These are phyloP conservation scores for Caenorhabditis wallacei DNA, from an alignment of 2,888 invertebrate genomes.

Conservation along the genomic window DNA sequence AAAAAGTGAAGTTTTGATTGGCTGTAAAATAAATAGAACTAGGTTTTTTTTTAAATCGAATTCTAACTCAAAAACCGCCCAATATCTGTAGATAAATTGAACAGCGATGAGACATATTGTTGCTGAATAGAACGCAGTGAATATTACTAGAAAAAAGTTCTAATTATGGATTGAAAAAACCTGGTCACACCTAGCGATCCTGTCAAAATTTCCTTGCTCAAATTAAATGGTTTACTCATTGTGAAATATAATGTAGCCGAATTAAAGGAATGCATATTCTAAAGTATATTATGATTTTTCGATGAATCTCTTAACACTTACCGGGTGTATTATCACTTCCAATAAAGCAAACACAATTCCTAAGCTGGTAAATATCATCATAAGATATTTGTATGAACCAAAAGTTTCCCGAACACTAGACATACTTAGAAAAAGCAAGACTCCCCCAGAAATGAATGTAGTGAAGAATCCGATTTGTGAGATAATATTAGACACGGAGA, in stretches of 20 bases:
- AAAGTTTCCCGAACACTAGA: not conserved
- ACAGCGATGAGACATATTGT: constrained; percentile 22
- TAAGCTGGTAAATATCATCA: not conserved
- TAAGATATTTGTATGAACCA: constrained; percentile 3
- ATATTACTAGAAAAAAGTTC: not conserved
- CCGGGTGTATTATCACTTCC: not conserved
- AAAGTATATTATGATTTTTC: not conserved
- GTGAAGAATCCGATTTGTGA: not conserved
- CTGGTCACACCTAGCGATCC: not conserved
- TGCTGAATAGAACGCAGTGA: constrained; percentile 24
- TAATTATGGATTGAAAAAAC: not conserved
- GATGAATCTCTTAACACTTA: not conserved
- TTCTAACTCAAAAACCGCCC: constrained; percentile 28
- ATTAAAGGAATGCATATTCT: constrained; percentile 24
- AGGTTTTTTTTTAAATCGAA: not conserved
- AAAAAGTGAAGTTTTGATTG: not conserved
- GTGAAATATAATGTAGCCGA: constrained; percentile 15
- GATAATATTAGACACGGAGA: not conserved
- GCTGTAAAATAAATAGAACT: not conserved
- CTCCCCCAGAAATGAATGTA: not conserved
- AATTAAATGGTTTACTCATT: constrained; percentile 6
- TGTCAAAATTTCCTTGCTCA: constrained; percentile 1
- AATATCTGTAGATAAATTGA: constrained; percentile 41
- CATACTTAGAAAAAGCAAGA: not conserved
- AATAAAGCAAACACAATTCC: constrained; percentile 14